Base-by-base conservation (phyloP, 2,797 vertebrate species). In the Acanthurus leucopareius region DNA sequence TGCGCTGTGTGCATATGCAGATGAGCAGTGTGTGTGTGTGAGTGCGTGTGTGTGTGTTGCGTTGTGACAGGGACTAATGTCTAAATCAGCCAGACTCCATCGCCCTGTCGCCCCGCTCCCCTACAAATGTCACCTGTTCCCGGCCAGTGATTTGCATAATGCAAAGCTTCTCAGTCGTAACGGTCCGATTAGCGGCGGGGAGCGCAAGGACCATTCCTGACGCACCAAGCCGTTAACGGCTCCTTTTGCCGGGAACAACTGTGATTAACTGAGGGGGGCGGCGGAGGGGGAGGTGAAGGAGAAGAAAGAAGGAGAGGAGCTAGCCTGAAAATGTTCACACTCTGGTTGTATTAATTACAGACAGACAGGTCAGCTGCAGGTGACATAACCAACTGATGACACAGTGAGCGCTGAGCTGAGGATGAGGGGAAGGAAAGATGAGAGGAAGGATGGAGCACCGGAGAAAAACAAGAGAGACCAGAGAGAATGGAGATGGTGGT, bases 121-220 rank as follows among this genome's bases (percentile, higher is more conserved):
- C 92, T 97, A 97, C 97, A 99, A 99, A 99, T 99, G 98, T 99
- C 98, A 99, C 97, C 97, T 99, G 98, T 99, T 99, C 97, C 97
- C 97, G 97, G 96, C 97, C 97, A 99, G 93, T 97, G 98, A 99
- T 99, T 99, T 99, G 98, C 98, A 99, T 99, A 99, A 99, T 99
- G 97, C 97, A 98, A 99, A 99, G 97, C 97, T 98, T 97, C 97
- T 99, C 97, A 99, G 96, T 99, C 97, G 97, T 98, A 99, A 98
- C 98, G 97, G 98, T 97, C 97, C 97, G 97, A 99, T 99, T 99
- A 99, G 96, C 95, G 96, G 75, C 58, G 64, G 84, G 82, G 87
- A 91, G 97, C 95, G 93, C 94, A 92, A 95, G 92, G 96, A 96
- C 96, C 97, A 97, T 97, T 97, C 97, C 93, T 92, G 95, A 97